Evolutionary conservation across 2,888 invertebrate genomes (phyloP), one percentile per base, ranked within the genome.

Genomic region (Cataglyphis rosenhaueri): DNA sequence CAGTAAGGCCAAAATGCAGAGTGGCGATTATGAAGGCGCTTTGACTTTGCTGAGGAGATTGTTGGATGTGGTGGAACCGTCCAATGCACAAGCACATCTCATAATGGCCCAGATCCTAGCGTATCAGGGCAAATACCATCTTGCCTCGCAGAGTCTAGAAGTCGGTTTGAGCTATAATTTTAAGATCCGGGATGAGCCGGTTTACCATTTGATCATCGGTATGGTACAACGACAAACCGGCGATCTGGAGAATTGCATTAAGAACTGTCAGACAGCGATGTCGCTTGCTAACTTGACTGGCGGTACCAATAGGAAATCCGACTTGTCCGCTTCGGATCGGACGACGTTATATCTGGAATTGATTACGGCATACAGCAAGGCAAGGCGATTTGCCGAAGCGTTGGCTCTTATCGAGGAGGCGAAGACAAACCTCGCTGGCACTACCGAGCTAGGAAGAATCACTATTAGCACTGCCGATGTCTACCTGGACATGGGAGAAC

Each of bases 121-220:
- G 8, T 96, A 96, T 82, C 96, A 97, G 91, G 96, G 96, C 57
- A 95, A 96, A 65, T 97, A 96, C 91, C 96, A 97, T 25, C 96
- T 97, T 92, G 99, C 99, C 0, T 96, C 97, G 15, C 98, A 98
- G 93, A 97, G 97, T 79, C 95, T 99, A 65, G 99, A 99, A 95
- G 96, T 97, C 87, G 98, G 98, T 81, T 95, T 99, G 18, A 98
- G 98, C 92, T 97, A 98, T 92, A 98, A 99, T 94, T 99, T 99
- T 93, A 97, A 98, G 95, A 97, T 99, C 0, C 95, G 99, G 87
- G 98, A 99, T 84, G 97, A 98, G 94, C 98, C 99, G 0, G 95
- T 98, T 93, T 99, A 98, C 93, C 98, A 99, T 95, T 96, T 98
- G 85, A 96, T 99, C 0, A 96, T 97, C 88, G 99, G 98, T 0